These are phyloP conservation scores for Semaprochilodus insignis DNA, from an alignment of 2,797 vertebrate genomes.

Conservation along the genomic window DNA sequence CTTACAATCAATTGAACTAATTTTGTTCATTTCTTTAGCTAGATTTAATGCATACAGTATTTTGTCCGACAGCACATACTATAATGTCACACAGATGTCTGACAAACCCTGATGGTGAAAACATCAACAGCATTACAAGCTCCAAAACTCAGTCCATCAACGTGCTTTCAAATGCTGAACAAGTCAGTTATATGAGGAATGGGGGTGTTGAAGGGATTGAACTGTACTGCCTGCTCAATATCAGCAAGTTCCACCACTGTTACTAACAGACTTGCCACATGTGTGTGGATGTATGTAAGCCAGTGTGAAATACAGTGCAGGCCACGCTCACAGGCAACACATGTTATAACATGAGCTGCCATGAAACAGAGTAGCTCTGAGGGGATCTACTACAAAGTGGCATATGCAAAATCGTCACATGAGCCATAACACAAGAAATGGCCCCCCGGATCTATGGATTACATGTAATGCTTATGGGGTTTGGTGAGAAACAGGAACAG, in stretches of 20 bases:
- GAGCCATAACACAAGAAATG: slow-evolving; percentile 43
- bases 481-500: slow-evolving; percentile 18
- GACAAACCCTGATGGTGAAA: slow-evolving; percentile 9
- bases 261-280: slow-evolving; percentile 56
- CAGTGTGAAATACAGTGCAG: slow-evolving; percentile 74
- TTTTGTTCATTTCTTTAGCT: background rate
- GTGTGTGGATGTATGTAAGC: slow-evolving; percentile 61
- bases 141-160: slow-evolving; percentile 40
- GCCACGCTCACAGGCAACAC: slow-evolving; percentile 62
- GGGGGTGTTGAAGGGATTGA: slow-evolving; percentile 48
- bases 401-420: slow-evolving; percentile 53
- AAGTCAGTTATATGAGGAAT: slow-evolving; percentile 24
- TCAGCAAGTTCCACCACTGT: slow-evolving; percentile 64
- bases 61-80: background rate
- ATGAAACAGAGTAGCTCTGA: slow-evolving; percentile 70
- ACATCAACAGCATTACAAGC: slow-evolving; percentile 36
- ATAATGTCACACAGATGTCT: background rate
- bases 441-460: slow-evolving; percentile 51
- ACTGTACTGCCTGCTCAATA: slow-evolving; percentile 63
- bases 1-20: background rate
- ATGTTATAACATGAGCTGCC: slow-evolving; percentile 71
- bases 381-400: slow-evolving; percentile 59
- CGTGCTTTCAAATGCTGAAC: slow-evolving; percentile 44
- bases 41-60: background rate
- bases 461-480: slow-evolving; percentile 38